phyloP scores from a whole-genome alignment of 2,113 vertebrate genomes.

The Cranoglanis bouderius region DNA sequence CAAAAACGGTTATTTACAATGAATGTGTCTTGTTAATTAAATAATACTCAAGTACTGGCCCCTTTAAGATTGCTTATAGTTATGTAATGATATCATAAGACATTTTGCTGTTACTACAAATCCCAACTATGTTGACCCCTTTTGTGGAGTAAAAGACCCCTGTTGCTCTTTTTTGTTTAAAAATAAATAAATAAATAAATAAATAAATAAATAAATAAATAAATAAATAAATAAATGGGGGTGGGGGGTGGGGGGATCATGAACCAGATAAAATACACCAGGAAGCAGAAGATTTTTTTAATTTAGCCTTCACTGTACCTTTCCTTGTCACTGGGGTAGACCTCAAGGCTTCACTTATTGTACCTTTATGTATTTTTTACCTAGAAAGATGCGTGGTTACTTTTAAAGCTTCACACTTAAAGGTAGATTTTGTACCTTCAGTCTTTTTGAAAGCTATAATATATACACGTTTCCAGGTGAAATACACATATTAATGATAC shows the following conservation, averaged over 20 bases:
- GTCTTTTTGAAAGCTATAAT: neutral
- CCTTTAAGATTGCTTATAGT: neutral
- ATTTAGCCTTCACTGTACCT: neutral
- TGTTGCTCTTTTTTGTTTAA: neutral
- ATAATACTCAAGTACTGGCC: neutral
- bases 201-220: no score
- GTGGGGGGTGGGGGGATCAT: no score
- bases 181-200: no score
- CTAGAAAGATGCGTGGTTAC: neutral
- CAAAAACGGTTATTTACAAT: no score
- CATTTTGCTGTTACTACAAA: neutral
- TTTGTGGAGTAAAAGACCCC: neutral
- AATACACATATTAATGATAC: neutral
- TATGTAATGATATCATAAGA: neutral
- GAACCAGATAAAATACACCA: neutral
- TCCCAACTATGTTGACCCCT: neutral
- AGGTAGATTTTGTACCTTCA: neutral
- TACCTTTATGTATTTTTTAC: neutral
- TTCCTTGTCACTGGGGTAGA: neutral
- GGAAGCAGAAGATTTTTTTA: neutral
- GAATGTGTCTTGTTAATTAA: neutral
- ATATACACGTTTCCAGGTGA: neutral
- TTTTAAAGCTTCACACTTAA: neutral
- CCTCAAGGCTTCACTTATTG: neutral
- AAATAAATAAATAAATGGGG: neutral